These are phyloP conservation scores for Sebastes fasciatus DNA, from an alignment of 2,113 vertebrate species.

Conservation along the genomic window DNA sequence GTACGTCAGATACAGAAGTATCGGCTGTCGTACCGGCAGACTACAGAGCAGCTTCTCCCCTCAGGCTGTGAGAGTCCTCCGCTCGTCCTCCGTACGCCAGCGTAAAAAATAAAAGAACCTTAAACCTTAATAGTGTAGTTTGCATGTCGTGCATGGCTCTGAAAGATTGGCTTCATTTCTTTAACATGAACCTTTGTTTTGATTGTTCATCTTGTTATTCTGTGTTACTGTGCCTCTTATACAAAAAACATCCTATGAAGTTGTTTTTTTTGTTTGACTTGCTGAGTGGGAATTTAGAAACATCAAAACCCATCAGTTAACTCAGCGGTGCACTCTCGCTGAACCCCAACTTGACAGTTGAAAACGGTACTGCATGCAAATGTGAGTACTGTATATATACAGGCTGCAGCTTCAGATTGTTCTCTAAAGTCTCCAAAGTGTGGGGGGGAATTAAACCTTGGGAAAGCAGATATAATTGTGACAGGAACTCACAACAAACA, in stretches of 20 bases:
- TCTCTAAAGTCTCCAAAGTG: not conserved
- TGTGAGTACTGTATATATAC: not conserved
- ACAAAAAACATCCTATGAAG: not conserved
- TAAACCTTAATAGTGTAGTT: not conserved
- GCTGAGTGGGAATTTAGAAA: constrained; percentile 17
- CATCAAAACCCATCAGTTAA: constrained; percentile 5
- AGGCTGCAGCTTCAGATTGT: constrained; percentile 2
- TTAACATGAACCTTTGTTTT: constrained; percentile 12
- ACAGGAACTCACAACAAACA: not conserved
- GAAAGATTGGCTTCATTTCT: constrained; percentile 30
- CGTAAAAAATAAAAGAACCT: not conserved
- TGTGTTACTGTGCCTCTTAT: not conserved
- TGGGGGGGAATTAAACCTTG: not conserved
- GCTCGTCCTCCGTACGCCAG: not conserved
- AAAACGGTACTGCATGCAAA: not conserved
- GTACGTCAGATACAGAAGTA: not conserved
- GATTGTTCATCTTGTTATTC: constrained; percentile 19
- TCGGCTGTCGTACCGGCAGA: not conserved
- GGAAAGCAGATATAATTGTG: constrained; percentile 19
- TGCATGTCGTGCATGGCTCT: constrained; percentile 77
- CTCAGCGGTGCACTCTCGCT: not conserved
- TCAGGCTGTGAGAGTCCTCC: not conserved
- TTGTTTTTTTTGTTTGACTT: not conserved
- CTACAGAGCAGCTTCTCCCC: not conserved
- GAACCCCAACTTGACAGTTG: not conserved